A percentile compares a stretch with the other conserved stretches of the same genome.
Evolutionary conservation across 2,888 invertebrate species (phyloP).

Genomic region (Deilephila elpenor): DNA sequence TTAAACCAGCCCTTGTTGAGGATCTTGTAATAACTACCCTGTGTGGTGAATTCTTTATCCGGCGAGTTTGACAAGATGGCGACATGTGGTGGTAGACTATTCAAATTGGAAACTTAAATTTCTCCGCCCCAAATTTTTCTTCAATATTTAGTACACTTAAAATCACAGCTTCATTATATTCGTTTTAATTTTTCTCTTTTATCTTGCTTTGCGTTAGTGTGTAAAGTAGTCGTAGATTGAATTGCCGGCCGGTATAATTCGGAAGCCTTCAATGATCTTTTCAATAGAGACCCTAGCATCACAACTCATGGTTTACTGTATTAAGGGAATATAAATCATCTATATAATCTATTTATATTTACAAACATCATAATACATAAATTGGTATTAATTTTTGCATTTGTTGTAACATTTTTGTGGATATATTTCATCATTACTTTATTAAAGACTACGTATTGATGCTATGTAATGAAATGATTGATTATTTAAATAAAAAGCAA

Average conservation of each 20-base stretch:
- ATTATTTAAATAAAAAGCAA: no score
- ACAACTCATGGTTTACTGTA: not conserved
- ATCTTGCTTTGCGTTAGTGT: not conserved
- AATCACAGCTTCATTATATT: not conserved
- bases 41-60: slow-evolving; percentile 68
- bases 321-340: no score
- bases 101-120: slow-evolving; percentile 57
- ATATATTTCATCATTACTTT: no score
- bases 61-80: slow-evolving; percentile 83
- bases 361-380: no score
- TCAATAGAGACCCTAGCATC: not conserved
- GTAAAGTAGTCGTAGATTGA: not conserved
- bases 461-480: no score
- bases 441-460: no score
- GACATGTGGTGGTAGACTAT: slow-evolving; percentile 78
- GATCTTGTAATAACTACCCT: not conserved
- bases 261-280: not conserved
- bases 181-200: not conserved
- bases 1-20: not conserved
- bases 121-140: slow-evolving; percentile 26
- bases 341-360: not conserved
- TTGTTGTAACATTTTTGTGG: no score
- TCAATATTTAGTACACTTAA: not conserved
- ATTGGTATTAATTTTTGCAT: no score
- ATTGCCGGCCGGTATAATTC: slow-evolving; percentile 21